These are phyloP conservation scores for Prostheceraeus crozeri DNA, from an alignment of 2,888 invertebrate genomes.

Conservation along the genomic window DNA sequence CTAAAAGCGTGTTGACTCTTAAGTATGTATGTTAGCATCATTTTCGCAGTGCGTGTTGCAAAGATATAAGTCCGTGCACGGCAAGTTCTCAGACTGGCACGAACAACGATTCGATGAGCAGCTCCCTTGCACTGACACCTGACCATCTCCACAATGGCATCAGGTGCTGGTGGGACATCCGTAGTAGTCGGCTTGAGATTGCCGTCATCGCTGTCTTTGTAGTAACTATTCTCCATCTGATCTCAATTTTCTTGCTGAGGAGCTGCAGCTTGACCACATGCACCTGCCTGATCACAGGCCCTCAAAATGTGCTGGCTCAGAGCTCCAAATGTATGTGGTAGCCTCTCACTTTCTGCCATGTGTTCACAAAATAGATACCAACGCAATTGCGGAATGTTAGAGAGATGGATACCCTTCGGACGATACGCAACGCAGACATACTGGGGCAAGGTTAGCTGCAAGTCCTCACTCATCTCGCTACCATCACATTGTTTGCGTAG, in stretches of 20 bases:
- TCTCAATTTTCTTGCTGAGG: conserved; percentile 15
- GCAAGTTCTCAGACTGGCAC: conserved; percentile 25
- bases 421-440: conserved; percentile 30
- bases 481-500: not conserved
- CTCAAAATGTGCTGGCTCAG: conserved; percentile 29
- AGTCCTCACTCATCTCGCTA: not conserved
- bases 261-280: not conserved
- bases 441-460: not conserved
- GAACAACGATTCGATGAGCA: conserved; percentile 29
- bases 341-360: conserved; percentile 20
- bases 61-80: conserved; percentile 34
- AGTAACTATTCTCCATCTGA: not conserved
- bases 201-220: conserved; percentile 23
- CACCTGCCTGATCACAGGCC: conserved; percentile 24
- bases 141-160: conserved; percentile 33
- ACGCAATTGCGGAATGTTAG: conserved; percentile 29
- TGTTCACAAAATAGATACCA: conserved; percentile 36
- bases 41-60: too few relatives aligned
- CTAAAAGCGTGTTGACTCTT: too few relatives aligned
- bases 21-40: too few relatives aligned
- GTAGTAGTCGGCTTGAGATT: conserved; percentile 28
- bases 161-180: conserved; percentile 30
- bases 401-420: conserved; percentile 30
- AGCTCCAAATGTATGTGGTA: conserved; percentile 34
- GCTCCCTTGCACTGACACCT: conserved; percentile 28